Base-by-base conservation (phyloP, 2,113 vertebrate genomes). In the Phaethon lepturus region DNA sequence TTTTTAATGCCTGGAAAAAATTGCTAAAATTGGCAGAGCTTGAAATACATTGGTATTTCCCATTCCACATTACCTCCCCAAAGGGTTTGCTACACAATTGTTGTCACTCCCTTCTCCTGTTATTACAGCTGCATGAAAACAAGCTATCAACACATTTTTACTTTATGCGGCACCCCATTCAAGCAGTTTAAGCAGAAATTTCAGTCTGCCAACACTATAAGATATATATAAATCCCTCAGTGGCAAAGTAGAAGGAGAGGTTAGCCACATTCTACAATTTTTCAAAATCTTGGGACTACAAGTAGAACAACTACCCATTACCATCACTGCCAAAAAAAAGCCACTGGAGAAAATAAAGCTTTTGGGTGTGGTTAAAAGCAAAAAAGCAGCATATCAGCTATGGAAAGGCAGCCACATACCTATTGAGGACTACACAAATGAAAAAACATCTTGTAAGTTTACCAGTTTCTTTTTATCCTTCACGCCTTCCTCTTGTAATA, bases 401-500 rank as follows among this genome's bases (percentile, higher is more conserved):
- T 17, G 17, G 20, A 92, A 73, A 73, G 28, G 24, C 20, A 42
- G 28, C 3, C 17, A 82, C 11, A 59, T n/a, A 67, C 9, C 18
- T 23, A 23, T 1, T 40, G 11, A 49, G 18, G 28, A 40, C 72
- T 29, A n/a, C 16, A 50, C 38, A 38, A 38, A 38, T 38, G 38
- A 38, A 38, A 71, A 95, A 94, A 60, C 47, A 59, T 9, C 7
- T 26, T 53, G 24, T 44, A 28, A 49, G 53, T 60, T 96, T 98
- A 98, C 98, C 97, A 9, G 50, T 68, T 84, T 88, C 15, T 68
- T 85, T 76, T 93, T 68, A 1, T 97, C 94, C 58, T 88, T 95
- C 59, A 91, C 33, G 49, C 38, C 42, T 44, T 97, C 85, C 15
- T 94, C 83, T 56, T 98, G 98, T 24, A 99, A 59, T 13, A 97